A percentile compares a stretch with the other conserved stretches of the same genome.
phyloP scores from a whole-genome alignment of 2,113 vertebrate genomes.

The Probosciger aterrimus region DNA sequence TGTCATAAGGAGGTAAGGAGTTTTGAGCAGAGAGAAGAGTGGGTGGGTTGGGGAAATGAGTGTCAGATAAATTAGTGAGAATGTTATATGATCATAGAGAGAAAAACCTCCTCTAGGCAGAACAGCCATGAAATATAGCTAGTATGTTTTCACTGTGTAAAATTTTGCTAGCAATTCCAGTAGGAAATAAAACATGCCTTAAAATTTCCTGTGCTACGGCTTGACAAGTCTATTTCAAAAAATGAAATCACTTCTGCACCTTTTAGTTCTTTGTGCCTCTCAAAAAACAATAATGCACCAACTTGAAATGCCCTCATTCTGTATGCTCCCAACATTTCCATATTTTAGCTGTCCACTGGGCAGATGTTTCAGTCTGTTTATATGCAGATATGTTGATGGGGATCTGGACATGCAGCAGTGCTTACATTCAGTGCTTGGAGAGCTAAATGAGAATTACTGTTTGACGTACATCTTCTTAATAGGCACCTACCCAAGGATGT shows the following conservation, averaged over 20 bases:
- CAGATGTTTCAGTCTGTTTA: background rate
- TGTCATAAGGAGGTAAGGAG: constrained; percentile 85
- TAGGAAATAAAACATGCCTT: background rate
- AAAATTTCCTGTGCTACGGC: background rate
- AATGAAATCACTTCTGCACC: background rate
- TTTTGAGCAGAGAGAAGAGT: background rate
- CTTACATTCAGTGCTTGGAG: background rate
- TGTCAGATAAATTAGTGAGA: background rate
- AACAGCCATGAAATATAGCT: background rate
- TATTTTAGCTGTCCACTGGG: background rate
- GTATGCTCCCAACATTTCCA: background rate
- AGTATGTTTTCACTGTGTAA: background rate
- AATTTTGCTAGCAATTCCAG: background rate
- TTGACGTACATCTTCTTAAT: background rate
- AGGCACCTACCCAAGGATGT: background rate
- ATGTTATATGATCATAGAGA: background rate
- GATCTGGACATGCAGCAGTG: background rate
- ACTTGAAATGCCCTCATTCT: background rate
- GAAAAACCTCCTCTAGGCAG: background rate
- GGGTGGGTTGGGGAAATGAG: background rate
- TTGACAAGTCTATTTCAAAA: background rate
- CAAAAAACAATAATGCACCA: background rate
- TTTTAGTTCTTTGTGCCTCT: background rate
- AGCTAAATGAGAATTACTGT: background rate
- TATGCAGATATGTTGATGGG: background rate